Conservation (phyloP, 2,113 vertebrate genomes). For the Lathamus discolor region DNA sequence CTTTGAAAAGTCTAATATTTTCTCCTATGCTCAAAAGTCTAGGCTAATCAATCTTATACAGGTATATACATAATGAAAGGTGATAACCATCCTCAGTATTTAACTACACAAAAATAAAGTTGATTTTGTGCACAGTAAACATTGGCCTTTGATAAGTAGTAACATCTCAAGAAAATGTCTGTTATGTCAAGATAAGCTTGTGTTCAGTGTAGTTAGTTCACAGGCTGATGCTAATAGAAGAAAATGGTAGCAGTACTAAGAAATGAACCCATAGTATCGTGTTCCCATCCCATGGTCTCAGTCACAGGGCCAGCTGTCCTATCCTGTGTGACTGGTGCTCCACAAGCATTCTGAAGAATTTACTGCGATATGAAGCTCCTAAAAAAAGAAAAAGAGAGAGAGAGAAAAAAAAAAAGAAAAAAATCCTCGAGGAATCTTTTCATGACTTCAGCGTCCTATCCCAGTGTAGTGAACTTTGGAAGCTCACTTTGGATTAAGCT, state of each 20-base stretch:
- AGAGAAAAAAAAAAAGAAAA: background rate
- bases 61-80: background rate
- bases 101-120: background rate
- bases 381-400: background rate
- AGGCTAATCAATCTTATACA: background rate
- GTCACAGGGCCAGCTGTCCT: background rate
- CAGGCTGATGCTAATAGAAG: background rate
- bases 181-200: background rate
- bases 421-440: background rate
- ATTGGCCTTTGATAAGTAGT: background rate
- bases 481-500: background rate
- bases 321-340: background rate
- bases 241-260: background rate
- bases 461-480: background rate
- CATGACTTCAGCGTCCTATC: background rate
- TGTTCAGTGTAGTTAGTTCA: background rate
- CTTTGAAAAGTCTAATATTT: background rate
- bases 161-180: background rate
- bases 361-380: background rate
- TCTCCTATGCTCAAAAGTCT: background rate
- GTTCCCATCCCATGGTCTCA: background rate
- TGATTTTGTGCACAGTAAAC: background rate
- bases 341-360: background rate
- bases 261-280: rapidly evolving
- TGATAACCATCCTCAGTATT: background rate